A percentile compares a stretch with the other conserved stretches of the same genome.
Evolutionary conservation across 2,888 invertebrate species (phyloP).

Genomic region (Yponomeuta malinellus): DNA sequence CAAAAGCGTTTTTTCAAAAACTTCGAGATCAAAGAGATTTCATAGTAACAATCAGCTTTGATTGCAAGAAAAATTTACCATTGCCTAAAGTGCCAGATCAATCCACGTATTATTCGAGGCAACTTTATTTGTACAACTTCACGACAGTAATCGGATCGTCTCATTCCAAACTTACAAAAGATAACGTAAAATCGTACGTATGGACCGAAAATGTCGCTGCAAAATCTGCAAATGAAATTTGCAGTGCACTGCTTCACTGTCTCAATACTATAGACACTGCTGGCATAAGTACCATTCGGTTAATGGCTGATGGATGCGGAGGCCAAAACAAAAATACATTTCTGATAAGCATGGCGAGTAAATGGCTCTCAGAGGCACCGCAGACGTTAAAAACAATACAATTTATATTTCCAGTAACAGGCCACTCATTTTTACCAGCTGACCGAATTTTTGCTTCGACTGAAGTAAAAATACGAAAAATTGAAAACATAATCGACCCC

Average conservation of each 20-base stretch:
- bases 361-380: constrained; percentile 21
- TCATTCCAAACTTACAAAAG: too few species aligned
- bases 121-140: constrained; percentile 19
- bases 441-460: constrained; percentile 17
- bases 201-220: too few species aligned
- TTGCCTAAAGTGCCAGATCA: too few species aligned
- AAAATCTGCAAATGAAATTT: too few species aligned
- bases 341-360: constrained; percentile 23
- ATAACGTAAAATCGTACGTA: too few species aligned
- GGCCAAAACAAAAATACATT: constrained; percentile 30
- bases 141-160: background rate
- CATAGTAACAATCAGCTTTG: too few species aligned
- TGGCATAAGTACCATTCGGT: constrained; percentile 15
- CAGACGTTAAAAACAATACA: constrained; percentile 20
- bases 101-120: too few species aligned
- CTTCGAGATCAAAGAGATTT: too few species aligned
- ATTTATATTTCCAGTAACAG: constrained; percentile 26
- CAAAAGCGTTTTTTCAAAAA: too few species aligned
- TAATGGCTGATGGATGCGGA: constrained; percentile 19
- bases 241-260: too few species aligned
- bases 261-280: constrained; percentile 12
- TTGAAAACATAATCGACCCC: constrained; percentile 9
- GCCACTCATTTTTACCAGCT: constrained; percentile 19
- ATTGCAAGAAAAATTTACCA: too few species aligned
- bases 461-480: constrained; percentile 13